Conservation (phyloP, 1,140 invertebrate genomes). For the Pseudachorutes palmiensis region DNA sequence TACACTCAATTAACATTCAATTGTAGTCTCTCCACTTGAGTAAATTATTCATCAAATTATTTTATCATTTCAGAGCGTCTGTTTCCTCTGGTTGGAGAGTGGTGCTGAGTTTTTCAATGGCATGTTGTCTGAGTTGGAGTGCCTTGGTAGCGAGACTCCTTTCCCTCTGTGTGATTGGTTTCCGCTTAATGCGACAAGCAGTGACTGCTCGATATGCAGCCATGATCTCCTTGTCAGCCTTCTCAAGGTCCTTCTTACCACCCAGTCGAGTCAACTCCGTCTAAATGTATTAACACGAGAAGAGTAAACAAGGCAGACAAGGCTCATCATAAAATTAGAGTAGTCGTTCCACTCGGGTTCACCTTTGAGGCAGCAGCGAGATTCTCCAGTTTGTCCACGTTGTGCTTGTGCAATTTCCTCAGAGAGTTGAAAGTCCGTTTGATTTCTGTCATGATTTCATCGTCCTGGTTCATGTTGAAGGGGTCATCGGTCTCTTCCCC, state of each 20-base stretch:
- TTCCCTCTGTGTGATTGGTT: slow-evolving; percentile 28
- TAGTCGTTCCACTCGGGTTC: too few species aligned
- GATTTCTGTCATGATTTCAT: slow-evolving; percentile 35
- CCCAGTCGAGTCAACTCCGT: background rate
- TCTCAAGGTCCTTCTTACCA: slow-evolving; percentile 28
- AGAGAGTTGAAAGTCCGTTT: slow-evolving; percentile 22
- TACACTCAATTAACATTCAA: too few species aligned
- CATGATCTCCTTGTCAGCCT: slow-evolving; percentile 35
- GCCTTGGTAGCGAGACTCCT: slow-evolving; percentile 23
- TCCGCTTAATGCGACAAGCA: slow-evolving; percentile 29
- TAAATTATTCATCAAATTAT: too few species aligned
- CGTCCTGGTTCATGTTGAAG: slow-evolving; percentile 19
- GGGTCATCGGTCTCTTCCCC: slow-evolving; percentile 32
- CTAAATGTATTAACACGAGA: too few species aligned
- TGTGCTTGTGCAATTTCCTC: slow-evolving; percentile 28
- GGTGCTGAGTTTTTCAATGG: slow-evolving; percentile 49
- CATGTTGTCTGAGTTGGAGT: slow-evolving; percentile 16
- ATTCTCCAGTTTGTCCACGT: slow-evolving; percentile 26
- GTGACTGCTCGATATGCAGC: slow-evolving; percentile 28
- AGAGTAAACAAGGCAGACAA: too few species aligned
- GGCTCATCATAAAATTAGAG: background rate
- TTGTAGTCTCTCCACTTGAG: too few species aligned
- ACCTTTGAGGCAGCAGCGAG: slow-evolving; percentile 19
- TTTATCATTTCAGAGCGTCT: too few species aligned
- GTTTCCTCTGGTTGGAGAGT: slow-evolving; percentile 77